phyloP scores from a whole-genome alignment of 1,140 invertebrate genomes.

The Mamestra configurata region DNA sequence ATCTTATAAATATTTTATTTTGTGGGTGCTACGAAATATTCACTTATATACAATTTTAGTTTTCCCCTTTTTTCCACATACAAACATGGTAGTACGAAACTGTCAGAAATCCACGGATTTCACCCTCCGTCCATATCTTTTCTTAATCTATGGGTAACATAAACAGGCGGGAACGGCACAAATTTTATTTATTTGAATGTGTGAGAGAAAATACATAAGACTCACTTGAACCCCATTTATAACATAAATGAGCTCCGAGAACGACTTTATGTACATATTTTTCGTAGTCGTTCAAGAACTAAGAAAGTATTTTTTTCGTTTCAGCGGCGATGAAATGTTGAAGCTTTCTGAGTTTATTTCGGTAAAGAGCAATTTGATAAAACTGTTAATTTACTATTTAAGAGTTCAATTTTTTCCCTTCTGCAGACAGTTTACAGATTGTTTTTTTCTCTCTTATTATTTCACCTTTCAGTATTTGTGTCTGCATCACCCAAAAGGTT shows the following conservation, averaged over 20 bases:
- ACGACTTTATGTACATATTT: slow-evolving; percentile 25
- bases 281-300: neutral
- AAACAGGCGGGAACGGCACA: neutral
- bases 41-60: neutral
- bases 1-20: no score
- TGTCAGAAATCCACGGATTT: slow-evolving; percentile 12
- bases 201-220: slow-evolving; percentile 11
- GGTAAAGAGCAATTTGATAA: neutral
- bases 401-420: no score
- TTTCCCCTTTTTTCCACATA: neutral
- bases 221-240: slow-evolving; percentile 16
- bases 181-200: slow-evolving; percentile 21
- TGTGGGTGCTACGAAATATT: neutral
- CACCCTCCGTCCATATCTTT: slow-evolving; percentile 11
- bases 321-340: neutral
- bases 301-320: neutral
- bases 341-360: neutral
- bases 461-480: no score
- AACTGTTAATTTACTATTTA: neutral
- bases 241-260: slow-evolving; percentile 7
- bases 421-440: no score
- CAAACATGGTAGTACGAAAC: neutral
- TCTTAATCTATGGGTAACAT: slow-evolving; percentile 7
- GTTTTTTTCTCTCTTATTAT: no score
- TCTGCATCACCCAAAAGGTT: no score